Base-by-base conservation (phyloP, 2,888 invertebrate species). In the Cosmorhoe ocellata region DNA sequence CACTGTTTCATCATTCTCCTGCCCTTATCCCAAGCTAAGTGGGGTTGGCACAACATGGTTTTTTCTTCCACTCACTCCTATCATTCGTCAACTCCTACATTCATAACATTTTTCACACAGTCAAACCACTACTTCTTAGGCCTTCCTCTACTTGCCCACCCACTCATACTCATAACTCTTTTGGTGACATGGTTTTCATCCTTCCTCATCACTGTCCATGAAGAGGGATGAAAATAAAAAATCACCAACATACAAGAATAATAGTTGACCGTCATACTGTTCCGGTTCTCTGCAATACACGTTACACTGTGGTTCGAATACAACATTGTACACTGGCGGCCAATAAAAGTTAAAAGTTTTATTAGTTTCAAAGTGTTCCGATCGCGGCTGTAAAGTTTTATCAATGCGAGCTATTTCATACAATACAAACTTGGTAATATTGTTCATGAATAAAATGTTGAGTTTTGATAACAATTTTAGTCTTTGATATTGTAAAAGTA, bases 341-440 rank as follows among this genome's bases (percentile, higher is more conserved):
- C 71, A 74, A 65, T 64, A 63, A 63, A 68, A 71, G 64, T 63
- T 67, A 64, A 63, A 67, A 71, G 58, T 73, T 71, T 64, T 72
- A 72, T 72, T 66, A 63, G 65, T 69, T 70, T 44, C 40, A 52
- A 71, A 68, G 64, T 63, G 65, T 63, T 65, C 55, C 59, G 65
- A 59, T 59, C 61, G 54, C 36, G 33, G 45, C 58, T 51, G 61
- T 67, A 66, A 62, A 60, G 45, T 57, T 48, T 58, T 65, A 65
- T 64, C 62, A 69, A 55, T 64, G 40, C 50, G 34, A 42, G 33
- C 47, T 52, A 56, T 66, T 67, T 67, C 61, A 65, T 64, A 64
- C 63, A 65, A 66, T 64, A 63, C 55, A 45, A 63, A 68, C 62
- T 67, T 64, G 54, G 61, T 48, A 61, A 61, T 59, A 56, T 55